phyloP scores from a whole-genome alignment of 2,888 invertebrate species.

The Trimorus sp. region DNA sequence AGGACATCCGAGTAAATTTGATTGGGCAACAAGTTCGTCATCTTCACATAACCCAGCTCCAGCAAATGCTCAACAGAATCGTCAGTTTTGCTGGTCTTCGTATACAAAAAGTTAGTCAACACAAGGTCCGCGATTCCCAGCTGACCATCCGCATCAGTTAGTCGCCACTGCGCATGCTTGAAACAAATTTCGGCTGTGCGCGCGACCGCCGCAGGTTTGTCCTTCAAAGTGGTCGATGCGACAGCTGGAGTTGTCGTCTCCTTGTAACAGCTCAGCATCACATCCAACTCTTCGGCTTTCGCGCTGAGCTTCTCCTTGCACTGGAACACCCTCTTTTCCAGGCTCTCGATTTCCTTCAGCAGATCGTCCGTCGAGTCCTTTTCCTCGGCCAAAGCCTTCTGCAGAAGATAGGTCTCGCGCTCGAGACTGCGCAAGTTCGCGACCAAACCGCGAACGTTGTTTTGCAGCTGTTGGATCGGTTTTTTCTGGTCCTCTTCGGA shows the following conservation, averaged over 20 bases:
- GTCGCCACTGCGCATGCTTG: constrained; percentile 98
- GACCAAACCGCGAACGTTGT: constrained; percentile 86
- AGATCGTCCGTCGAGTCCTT: constrained; percentile 83
- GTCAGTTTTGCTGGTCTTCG: constrained; percentile 97
- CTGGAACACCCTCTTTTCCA: constrained; percentile 91
- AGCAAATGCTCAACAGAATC: constrained; percentile 98
- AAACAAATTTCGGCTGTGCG: constrained; percentile 98
- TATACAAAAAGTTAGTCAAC: constrained; percentile 97
- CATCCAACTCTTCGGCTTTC: constrained; percentile 96
- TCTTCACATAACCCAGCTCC: constrained; percentile 97
- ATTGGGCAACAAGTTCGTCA: constrained; percentile 97
- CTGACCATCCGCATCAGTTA: constrained; percentile 99
- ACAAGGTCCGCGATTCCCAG: constrained; percentile 98
- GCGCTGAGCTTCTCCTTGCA: constrained; percentile 94
- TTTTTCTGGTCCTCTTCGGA: constrained; percentile 95
- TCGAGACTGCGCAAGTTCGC: constrained; percentile 93
- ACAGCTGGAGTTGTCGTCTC: constrained; percentile 86
- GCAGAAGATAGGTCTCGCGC: constrained; percentile 93
- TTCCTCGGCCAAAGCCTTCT: constrained; percentile 89
- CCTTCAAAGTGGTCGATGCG: constrained; percentile 84
- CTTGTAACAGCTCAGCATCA: constrained; percentile 96
- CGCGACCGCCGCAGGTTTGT: constrained; percentile 89
- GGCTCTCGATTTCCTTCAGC: constrained; percentile 86
- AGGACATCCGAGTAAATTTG: constrained; percentile 95
- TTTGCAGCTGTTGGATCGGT: constrained; percentile 96